Percentiles rank a stretch among this genome's conserved stretches.
Evolutionary conservation across 2,113 vertebrate genomes (phyloP).

Genomic region (Galbula dea): DNA sequence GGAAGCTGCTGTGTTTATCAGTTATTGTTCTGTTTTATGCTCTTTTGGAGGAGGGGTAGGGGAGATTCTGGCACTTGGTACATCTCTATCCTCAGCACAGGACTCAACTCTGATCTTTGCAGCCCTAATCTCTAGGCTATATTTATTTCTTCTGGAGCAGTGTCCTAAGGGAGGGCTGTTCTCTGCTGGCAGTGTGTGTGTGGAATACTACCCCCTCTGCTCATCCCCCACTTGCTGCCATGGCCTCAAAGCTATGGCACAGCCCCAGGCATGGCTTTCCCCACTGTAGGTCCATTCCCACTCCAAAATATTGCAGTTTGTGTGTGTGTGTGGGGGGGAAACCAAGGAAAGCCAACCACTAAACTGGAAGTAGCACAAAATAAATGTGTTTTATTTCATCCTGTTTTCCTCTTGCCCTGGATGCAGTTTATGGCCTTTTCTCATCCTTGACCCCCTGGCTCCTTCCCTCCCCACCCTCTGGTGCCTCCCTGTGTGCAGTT

Average conservation of each 20-base stretch:
- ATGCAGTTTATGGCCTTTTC: neutral
- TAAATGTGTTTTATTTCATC: neutral
- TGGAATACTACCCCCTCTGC: accelerated
- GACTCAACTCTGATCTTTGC: neutral
- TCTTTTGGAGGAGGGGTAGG: neutral
- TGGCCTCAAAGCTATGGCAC: neutral
- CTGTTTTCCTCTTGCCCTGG: neutral
- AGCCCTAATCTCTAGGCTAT: neutral
- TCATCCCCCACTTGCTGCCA: accelerated
- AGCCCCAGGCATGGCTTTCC: accelerated
- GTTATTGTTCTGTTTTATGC: neutral
- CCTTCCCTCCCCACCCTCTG: neutral
- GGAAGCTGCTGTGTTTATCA: neutral
- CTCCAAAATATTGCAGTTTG: neutral
- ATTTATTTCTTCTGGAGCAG: neutral
- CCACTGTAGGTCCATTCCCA: accelerated
- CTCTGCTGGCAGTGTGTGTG: accelerated
- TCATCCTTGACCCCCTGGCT: neutral
- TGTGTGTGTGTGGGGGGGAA: too few species aligned
- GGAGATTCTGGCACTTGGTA: neutral
- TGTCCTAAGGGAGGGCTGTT: neutral
- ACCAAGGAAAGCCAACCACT: neutral
- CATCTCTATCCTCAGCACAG: neutral
- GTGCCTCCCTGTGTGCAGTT: neutral
- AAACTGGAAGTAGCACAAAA: neutral